phyloP scores from a whole-genome alignment of 2,888 invertebrate species.

The Spodoptera exigua region DNA sequence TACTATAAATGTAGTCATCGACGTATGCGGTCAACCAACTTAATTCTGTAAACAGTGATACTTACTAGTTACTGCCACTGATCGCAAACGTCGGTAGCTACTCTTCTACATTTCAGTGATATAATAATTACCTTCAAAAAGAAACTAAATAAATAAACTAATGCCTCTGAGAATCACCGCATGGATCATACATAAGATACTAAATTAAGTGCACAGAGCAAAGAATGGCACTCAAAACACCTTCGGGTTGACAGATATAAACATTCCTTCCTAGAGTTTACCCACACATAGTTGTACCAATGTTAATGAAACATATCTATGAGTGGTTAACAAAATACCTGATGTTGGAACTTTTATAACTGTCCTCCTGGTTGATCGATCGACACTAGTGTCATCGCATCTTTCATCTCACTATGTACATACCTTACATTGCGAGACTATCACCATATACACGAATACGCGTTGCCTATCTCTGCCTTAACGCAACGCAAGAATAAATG shows the following conservation, averaged over 20 bases:
- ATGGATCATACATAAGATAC: conserved; percentile 7
- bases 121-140: background rate
- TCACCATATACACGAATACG: too few relatives aligned
- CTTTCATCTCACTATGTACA: too few relatives aligned
- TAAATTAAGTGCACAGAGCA: conserved; percentile 9
- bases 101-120: background rate
- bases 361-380: too few relatives aligned
- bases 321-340: too few relatives aligned
- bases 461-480: too few relatives aligned
- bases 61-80: too few relatives aligned
- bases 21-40: background rate
- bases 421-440: too few relatives aligned
- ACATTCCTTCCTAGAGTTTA: background rate
- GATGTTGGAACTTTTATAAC: too few relatives aligned
- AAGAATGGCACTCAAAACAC: conserved; percentile 1
- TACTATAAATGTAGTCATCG: background rate
- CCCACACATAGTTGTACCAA: background rate
- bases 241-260: conserved; percentile 4
- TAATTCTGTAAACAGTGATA: too few relatives aligned
- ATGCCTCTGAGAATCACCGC: background rate
- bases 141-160: background rate
- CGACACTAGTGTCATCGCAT: too few relatives aligned
- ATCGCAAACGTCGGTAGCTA: conserved; percentile 8
- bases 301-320: too few relatives aligned
- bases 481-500: too few relatives aligned